Evolutionary conservation across 1,140 invertebrate genomes (phyloP), one percentile per base, ranked within the genome.

Genomic region (Solen grandis): DNA sequence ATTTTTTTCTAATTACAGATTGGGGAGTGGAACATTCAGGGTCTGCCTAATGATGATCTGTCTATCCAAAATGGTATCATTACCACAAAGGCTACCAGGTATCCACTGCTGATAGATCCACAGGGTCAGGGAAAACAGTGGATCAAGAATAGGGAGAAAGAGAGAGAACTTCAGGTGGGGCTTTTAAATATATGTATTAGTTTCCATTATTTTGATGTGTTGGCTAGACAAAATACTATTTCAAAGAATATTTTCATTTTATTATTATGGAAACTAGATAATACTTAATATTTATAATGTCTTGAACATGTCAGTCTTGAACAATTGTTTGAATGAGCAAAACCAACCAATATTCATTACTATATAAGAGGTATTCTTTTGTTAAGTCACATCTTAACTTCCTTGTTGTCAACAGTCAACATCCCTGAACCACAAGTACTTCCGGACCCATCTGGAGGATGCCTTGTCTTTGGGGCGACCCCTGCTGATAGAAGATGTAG

Each of bases 351-450:
- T n/a, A n/a, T n/a, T n/a, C n/a, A n/a, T n/a, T n/a, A n/a, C n/a
- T n/a, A n/a, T n/a, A n/a, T n/a, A n/a, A n/a, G n/a, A n/a, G n/a
- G n/a, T n/a, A n/a, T n/a, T n/a, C n/a, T n/a, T n/a, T n/a, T n/a
- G n/a, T n/a, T n/a, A n/a, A n/a, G n/a, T n/a, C n/a, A n/a, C n/a
- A n/a, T n/a, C n/a, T n/a, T n/a, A n/a, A n/a, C n/a, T n/a, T n/a
- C n/a, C n/a, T n/a, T n/a, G 8, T 14, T 35, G 14, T 74, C 13
- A 60, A 5, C 85, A 94, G 94, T 96, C 98, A 14, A 98, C 97
- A 0, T 97, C 97, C 0, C 91, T 99, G 60, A 98, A 99, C 93
- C 97, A 99, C 89, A 99, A 99, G 92, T 99, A 99, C 90, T 99
- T 99, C 85, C 94, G 97, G 79, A 97, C 96, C 19, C 97, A 99